Percentiles rank a stretch among this genome's conserved stretches.
Conservation (phyloP, 2,797 vertebrate genomes). For the Gouania willdenowi region DNA sequence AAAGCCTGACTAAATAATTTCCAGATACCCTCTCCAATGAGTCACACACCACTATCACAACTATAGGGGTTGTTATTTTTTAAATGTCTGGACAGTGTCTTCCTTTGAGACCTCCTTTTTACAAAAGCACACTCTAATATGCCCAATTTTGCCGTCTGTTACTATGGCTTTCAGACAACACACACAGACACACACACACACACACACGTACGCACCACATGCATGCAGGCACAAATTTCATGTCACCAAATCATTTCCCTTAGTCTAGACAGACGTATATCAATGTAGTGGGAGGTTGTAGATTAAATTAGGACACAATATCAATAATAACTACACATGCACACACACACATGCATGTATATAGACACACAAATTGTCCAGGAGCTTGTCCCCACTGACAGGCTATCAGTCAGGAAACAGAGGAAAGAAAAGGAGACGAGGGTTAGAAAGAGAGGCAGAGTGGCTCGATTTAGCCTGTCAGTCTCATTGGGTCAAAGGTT, state of each 20-base stretch:
- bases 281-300: too few relatives aligned
- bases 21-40: conserved; percentile 55
- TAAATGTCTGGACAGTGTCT: conserved; percentile 63
- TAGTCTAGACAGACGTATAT: too few relatives aligned
- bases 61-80: conserved; percentile 57
- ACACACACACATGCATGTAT: too few relatives aligned
- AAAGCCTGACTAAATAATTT: conserved; percentile 74
- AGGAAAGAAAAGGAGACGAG: conserved; percentile 48
- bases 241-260: too few relatives aligned
- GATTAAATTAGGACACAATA: too few relatives aligned
- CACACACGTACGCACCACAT: too few relatives aligned
- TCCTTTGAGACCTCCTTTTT: conserved; percentile 49
- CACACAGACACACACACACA: not conserved
- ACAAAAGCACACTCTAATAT: conserved; percentile 47
- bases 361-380: conserved; percentile 4
- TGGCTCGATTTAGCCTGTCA: conserved; percentile 64
- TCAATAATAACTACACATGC: too few relatives aligned
- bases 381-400: conserved; percentile 55
- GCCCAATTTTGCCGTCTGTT: conserved; percentile 18
- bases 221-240: too few relatives aligned
- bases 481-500: conserved; percentile 56
- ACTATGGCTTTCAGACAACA: conserved; percentile 19
- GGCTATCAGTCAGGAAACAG: conserved; percentile 70
- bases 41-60: conserved; percentile 20
- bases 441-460: conserved; percentile 29